Base-by-base conservation (phyloP, 2,797 vertebrate species). In the Serranus cabrilla region DNA sequence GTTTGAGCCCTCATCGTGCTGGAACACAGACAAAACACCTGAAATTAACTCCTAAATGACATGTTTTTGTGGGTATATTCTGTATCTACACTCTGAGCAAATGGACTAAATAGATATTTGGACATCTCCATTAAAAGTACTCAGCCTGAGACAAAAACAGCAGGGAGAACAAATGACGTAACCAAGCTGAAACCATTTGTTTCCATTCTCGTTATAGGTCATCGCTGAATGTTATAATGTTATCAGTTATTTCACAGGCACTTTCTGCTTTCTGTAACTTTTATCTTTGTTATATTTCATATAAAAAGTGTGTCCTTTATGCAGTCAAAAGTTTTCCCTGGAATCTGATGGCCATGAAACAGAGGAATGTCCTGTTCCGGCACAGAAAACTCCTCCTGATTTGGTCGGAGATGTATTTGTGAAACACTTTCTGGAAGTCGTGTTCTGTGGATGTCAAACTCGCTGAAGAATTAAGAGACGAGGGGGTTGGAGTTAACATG, bases 1-100 rank as follows among this genome's bases (percentile, higher is more conserved):
- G 62, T 95, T 87, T 3, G 74, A 37, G 46, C 86, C 94, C 69
- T 95, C 92, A 27, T 97, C 96, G 0, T 97, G 96, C 96, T 97
- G 78, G 13, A 76, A 82, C 3, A 67, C 49, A 84, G 17, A 86
- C 20, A n/a, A n/a, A n/a, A n/a, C 0, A 27, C 0, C 34, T 52
- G 3, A 68, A 17, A 52, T 7, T 0, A 14, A 16, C 21, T 5
- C 27, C 43, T 10, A 43, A 43, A n/a, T 0, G 0, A n/a, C 10
- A 3, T 63, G 0, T 63, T 39, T 76, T 51, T 65, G 11, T 25
- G 9, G 1, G 40, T 23, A 27, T 18, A 17, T 56, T 14, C 21
- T 58, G 8, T 14, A 20, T 34, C 3, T 21, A 60, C 42, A 50
- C 23, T 27, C 37, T n/a, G 18, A 43, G 23, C 5, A 47, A 37